Evolutionary conservation across 2,797 vertebrate species (phyloP).

Genomic region (Psittacula echo): DNA sequence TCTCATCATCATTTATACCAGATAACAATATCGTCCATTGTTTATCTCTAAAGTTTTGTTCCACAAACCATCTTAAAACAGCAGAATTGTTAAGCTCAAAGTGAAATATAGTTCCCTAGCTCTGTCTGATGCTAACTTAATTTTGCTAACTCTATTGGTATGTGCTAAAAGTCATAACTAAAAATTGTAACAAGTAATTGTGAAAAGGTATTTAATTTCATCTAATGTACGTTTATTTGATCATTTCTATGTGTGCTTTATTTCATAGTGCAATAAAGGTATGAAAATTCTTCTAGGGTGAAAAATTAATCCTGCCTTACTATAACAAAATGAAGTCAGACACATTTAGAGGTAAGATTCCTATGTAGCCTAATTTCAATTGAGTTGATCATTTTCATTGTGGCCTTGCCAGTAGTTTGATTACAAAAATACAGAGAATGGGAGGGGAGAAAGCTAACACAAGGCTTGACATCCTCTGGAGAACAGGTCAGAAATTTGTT

Average conservation of each 20-base stretch:
- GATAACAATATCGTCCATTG: accelerated
- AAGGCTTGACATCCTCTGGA: not conserved
- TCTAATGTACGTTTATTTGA: not conserved
- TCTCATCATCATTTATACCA: not conserved
- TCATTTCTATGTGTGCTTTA: not conserved
- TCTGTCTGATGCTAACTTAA: not conserved
- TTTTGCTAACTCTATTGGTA: not conserved
- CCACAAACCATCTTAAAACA: not conserved
- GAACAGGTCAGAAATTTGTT: not conserved
- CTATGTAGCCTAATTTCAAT: not conserved
- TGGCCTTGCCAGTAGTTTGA: not conserved
- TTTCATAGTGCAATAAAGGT: not conserved
- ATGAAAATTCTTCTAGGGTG: not conserved
- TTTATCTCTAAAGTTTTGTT: not conserved
- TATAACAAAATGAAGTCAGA: not conserved
- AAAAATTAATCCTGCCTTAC: not conserved
- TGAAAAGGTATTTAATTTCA: not conserved
- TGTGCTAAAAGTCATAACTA: not conserved
- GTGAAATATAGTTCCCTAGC: not conserved
- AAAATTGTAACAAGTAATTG: not conserved
- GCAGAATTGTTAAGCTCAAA: not conserved
- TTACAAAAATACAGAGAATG: not conserved
- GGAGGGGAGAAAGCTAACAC: not conserved
- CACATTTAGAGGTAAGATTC: not conserved
- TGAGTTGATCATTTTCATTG: not conserved